These are phyloP conservation scores for Carterocephalus palaemon DNA, from an alignment of 2,888 invertebrate species.

Conservation along the genomic window DNA sequence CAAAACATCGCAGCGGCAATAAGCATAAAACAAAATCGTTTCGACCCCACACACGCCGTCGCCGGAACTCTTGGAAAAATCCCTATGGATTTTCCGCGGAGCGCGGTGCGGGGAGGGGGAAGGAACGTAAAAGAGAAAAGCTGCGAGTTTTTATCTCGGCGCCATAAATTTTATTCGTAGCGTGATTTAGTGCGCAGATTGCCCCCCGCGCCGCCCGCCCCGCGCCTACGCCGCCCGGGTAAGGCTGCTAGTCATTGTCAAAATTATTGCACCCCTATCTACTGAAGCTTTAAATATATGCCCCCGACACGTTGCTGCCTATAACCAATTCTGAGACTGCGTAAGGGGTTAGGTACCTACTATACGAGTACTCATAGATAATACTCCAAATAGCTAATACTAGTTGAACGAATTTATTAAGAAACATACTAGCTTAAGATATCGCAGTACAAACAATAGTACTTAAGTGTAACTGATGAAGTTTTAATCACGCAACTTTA, in stretches of 20 bases:
- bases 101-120: slow-evolving; percentile 61
- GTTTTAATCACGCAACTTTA: slow-evolving; percentile 35
- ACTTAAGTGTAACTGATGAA: slow-evolving; percentile 26
- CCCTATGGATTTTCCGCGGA: slow-evolving; percentile 77
- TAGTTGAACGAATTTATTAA: too few relatives aligned
- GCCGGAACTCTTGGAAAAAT: slow-evolving; percentile 78
- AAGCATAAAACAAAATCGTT: slow-evolving; percentile 79
- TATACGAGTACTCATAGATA: too few relatives aligned
- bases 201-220: slow-evolving; percentile 67
- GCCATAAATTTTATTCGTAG: slow-evolving; percentile 81
- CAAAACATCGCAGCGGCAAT: slow-evolving; percentile 76
- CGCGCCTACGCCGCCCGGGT: slow-evolving; percentile 75
- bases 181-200: slow-evolving; percentile 81
- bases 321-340: slow-evolving; percentile 56
- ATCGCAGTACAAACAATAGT: slow-evolving; percentile 28
- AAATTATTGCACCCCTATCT: slow-evolving; percentile 80
- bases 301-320: slow-evolving; percentile 73
- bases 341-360: slow-evolving; percentile 45
- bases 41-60: slow-evolving; percentile 76
- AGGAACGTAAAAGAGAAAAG: slow-evolving; percentile 81
- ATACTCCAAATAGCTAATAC: too few relatives aligned
- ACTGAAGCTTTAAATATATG: slow-evolving; percentile 79
- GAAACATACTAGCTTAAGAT: slow-evolving; percentile 23
- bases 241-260: slow-evolving; percentile 80
- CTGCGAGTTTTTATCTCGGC: slow-evolving; percentile 81